phyloP scores from a whole-genome alignment of 2,888 invertebrate species.

The Halocaridina rubra region DNA sequence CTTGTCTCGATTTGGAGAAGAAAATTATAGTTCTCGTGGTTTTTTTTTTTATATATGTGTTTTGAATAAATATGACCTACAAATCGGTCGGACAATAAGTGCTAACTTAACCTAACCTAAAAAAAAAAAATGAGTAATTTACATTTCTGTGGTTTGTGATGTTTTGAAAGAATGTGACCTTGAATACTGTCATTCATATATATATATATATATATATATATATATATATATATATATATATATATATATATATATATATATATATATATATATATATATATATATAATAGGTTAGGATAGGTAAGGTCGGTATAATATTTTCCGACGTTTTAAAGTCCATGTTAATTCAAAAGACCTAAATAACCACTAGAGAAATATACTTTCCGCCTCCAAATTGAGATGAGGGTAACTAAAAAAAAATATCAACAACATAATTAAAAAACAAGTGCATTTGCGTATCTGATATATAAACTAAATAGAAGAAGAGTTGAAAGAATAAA shows the following conservation, averaged over 20 bases:
- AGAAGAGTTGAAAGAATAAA: too few relatives aligned
- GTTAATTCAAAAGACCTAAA: too few relatives aligned
- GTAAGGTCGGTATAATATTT: not conserved
- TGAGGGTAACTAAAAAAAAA: not conserved
- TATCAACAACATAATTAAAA: not conserved
- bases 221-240: constrained; percentile 2
- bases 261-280: constrained; percentile 15
- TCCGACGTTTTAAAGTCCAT: too few relatives aligned
- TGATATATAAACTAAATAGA: not conserved
- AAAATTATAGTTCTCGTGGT: not conserved
- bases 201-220: constrained; percentile 8
- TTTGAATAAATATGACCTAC: not conserved
- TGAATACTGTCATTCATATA: not conserved
- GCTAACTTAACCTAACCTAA: not conserved
- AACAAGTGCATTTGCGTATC: not conserved
- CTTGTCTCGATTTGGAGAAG: not conserved
- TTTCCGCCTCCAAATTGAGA: not conserved
- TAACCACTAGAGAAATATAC: too few relatives aligned
- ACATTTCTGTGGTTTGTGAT: not conserved
- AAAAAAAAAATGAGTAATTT: not conserved
- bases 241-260: constrained; percentile 6
- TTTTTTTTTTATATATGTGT: not conserved
- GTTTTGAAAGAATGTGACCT: not conserved
- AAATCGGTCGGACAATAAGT: not conserved
- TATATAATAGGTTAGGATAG: not conserved